Evolutionary conservation across 1,140 invertebrate genomes (phyloP), one percentile per base, ranked within the genome.

Genomic region (Battus philenor): DNA sequence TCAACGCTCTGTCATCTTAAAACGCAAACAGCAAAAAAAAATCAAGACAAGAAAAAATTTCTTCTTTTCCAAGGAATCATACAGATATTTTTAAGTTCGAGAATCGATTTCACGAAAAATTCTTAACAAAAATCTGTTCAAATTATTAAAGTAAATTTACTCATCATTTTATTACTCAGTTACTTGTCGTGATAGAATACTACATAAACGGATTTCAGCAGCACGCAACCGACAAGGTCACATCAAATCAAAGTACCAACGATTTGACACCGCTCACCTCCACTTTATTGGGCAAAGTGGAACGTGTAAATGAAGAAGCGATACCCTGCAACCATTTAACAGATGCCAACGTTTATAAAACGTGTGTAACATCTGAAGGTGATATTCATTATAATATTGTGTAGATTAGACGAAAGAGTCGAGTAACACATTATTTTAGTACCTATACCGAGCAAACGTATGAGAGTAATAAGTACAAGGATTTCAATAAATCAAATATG

Each of bases 241-340:
- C 58, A 48, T 59, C 59, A 54, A 70, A 65, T 66, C 56, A 65
- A 53, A 66, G 52, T 58, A 62, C 55, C 54, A 54, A 52, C 64
- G 71, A 74, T 80, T 77, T 80, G 71, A 80, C 73, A 76, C 57
- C 55, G 44, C 56, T 80, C 70, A 81, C 66, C 72, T 79, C 74
- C 50, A 44, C 54, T 82, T 41, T 56, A 82, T 79, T 79, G 69
- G 52, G 67, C 68, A 63, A 79, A 77, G 59, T 79, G 68, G 78
- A 71, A 78, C 74, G 69, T 75, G 71, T 66, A 75, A 82, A 77
- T 75, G 68, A 72, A 77, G 61, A 72, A 71, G 64, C 66, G 56
- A 71, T 75, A 73, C 66, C 62, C 64, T 66, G 54, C 63, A 64
- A 64, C 64, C 56, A 59, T 63, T 75, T 73, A 75, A 71, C 69